phyloP scores from a whole-genome alignment of 2,113 vertebrate genomes.

The Stercorarius parasiticus region DNA sequence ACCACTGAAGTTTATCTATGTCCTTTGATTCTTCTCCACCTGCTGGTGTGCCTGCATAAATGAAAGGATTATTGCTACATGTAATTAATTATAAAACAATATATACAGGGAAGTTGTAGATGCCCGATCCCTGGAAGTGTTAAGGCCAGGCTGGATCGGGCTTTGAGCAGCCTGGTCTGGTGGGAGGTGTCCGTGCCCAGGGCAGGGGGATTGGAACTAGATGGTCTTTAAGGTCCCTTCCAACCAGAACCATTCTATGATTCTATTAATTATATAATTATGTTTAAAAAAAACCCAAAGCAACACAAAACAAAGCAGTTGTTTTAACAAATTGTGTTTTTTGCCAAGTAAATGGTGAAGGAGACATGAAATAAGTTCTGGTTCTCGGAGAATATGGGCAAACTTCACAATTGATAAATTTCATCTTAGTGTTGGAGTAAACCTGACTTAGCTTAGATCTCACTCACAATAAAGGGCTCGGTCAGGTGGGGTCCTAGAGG shows the following conservation, averaged over 20 bases:
- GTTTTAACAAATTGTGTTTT: background rate
- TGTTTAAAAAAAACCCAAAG: background rate
- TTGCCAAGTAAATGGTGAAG: background rate
- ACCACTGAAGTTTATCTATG: rapidly evolving
- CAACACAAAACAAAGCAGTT: background rate
- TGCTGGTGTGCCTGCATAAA: background rate
- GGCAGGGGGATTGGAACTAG: too few relatives aligned
- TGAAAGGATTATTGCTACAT: background rate
- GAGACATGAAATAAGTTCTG: background rate
- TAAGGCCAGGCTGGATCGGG: too few relatives aligned
- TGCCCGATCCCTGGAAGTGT: too few relatives aligned
- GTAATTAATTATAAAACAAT: background rate
- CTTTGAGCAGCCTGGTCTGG: too few relatives aligned
- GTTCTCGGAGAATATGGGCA: rapidly evolving
- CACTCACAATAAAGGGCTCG: background rate
- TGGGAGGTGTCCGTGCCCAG: too few relatives aligned
- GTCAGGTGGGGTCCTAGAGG: background rate
- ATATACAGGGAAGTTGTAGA: too few relatives aligned
- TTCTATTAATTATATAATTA: background rate
- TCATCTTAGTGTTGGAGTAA: background rate
- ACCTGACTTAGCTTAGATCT: background rate
- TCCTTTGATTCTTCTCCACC: background rate
- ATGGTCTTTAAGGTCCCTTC: too few relatives aligned
- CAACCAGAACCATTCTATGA: too few relatives aligned
- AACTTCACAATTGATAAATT: background rate